Evolutionary conservation across 2,888 invertebrate species (phyloP).

Genomic region (Penaeus monodon): DNA sequence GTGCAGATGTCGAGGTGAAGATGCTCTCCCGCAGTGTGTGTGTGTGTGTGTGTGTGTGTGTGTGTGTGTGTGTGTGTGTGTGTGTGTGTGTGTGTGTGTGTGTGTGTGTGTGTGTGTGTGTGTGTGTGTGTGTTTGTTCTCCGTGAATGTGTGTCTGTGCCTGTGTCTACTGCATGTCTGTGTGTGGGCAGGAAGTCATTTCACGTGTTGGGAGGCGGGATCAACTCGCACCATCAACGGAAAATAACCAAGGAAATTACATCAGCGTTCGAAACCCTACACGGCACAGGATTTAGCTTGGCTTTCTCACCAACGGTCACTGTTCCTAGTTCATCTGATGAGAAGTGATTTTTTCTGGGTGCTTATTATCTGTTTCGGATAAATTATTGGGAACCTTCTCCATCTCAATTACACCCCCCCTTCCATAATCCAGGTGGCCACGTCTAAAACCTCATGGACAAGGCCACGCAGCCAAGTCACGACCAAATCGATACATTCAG

Average conservation of each 20-base stretch:
- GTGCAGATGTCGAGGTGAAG: too few relatives aligned
- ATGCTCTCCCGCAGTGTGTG: too few relatives aligned
- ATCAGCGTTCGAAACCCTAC: slow-evolving; percentile 36
- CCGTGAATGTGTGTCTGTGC: neutral
- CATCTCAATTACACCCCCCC: too few relatives aligned
- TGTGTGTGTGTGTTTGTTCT: slow-evolving; percentile 21
- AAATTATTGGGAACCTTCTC: too few relatives aligned
- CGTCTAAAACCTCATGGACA: too few relatives aligned
- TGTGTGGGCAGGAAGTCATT: slow-evolving; percentile 36
- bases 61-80: neutral
- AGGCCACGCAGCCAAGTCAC: too few relatives aligned
- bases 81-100: neutral
- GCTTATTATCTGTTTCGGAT: too few relatives aligned
- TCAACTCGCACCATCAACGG: slow-evolving; percentile 44
- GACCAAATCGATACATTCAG: too few relatives aligned
- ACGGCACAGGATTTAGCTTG: slow-evolving; percentile 19
- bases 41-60: too few relatives aligned
- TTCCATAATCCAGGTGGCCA: too few relatives aligned
- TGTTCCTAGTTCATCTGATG: neutral
- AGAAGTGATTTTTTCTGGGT: too few relatives aligned
- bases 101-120: slow-evolving; percentile 2
- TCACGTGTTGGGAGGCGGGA: slow-evolving; percentile 44
- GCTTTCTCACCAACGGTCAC: neutral
- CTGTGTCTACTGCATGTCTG: neutral
- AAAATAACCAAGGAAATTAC: slow-evolving; percentile 47